Conservation (phyloP, 2,888 invertebrate genomes). For the Ommatoiulus sabulosus region DNA sequence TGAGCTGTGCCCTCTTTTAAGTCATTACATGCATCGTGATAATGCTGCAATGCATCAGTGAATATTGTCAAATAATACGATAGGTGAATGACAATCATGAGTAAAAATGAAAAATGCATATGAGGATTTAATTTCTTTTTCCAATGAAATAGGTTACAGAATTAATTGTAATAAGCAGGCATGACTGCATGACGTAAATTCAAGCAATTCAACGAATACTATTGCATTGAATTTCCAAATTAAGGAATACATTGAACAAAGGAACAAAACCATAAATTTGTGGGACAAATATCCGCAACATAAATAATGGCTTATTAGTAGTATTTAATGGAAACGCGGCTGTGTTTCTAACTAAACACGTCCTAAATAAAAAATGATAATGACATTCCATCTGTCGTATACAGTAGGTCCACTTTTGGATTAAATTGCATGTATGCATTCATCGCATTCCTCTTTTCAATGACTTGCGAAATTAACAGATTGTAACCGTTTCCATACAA, state of each 20-base stretch:
- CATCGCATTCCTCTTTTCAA: background rate
- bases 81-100: background rate
- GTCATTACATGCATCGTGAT: too few species aligned
- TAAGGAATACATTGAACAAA: background rate
- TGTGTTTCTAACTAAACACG: background rate
- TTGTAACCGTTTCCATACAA: background rate
- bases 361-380: background rate
- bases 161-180: too few species aligned
- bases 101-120: too few species aligned
- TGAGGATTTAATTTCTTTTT: too few species aligned
- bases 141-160: too few species aligned
- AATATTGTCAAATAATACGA: background rate
- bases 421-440: background rate
- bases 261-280: background rate
- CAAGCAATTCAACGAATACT: background rate
- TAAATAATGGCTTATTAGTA: slow-evolving; percentile 6
- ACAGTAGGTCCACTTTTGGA: background rate
- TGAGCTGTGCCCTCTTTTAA: too few species aligned
- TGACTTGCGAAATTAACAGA: slow-evolving; percentile 8
- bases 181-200: background rate
- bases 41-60: too few species aligned
- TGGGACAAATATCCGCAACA: slow-evolving; percentile 12
- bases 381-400: background rate
- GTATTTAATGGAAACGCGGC: background rate
- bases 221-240: background rate